phyloP scores from a whole-genome alignment of 2,113 vertebrate species.

The Eidolon helvum region DNA sequence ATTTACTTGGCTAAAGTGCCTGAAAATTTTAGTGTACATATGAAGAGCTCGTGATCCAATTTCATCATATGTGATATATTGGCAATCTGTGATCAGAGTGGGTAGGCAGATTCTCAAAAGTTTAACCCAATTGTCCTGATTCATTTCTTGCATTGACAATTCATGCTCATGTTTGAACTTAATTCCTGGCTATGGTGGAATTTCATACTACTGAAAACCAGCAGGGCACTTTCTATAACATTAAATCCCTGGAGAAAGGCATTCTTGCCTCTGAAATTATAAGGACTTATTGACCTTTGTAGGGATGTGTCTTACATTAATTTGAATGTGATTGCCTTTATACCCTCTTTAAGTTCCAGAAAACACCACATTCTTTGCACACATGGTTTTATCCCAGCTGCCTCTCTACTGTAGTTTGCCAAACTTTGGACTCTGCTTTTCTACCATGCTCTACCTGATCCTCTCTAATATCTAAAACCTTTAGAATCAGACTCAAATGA shows the following conservation, averaged over 20 bases:
- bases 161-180: background rate
- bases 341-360: slow-evolving; percentile 6
- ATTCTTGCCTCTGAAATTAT: background rate
- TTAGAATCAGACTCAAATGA: background rate
- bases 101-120: background rate
- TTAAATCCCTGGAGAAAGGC: background rate
- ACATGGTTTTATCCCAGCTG: background rate
- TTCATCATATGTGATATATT: slow-evolving; percentile 26
- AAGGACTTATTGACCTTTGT: background rate
- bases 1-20: slow-evolving; percentile 4
- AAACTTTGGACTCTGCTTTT: slow-evolving; percentile 15
- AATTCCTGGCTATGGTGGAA: background rate
- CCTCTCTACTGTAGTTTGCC: background rate
- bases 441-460: background rate
- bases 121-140: background rate
- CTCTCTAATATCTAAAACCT: slow-evolving; percentile 2
- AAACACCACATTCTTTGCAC: background rate
- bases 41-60: slow-evolving; percentile 11
- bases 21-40: slow-evolving; percentile 29
- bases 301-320: background rate
- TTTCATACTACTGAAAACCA: background rate
- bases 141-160: slow-evolving; percentile 20
- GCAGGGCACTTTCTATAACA: background rate
- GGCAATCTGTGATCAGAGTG: background rate
- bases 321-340: background rate